Evolutionary conservation across 2,113 vertebrate species (phyloP).

Genomic region (Grallaria varia): DNA sequence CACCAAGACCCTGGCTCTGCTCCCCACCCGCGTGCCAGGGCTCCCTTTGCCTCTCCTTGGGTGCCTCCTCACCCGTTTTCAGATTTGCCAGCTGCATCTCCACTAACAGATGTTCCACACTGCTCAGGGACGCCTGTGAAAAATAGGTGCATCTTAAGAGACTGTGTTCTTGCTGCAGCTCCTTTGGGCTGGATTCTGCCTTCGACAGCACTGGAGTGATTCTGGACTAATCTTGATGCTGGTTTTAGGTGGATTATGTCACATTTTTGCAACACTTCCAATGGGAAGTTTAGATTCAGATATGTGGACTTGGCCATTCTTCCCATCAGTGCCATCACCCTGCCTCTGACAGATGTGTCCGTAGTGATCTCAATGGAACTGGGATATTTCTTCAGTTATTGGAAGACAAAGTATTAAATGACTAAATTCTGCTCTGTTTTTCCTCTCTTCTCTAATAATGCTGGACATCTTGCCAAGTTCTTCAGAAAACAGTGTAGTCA

Average conservation of each 20-base stretch:
- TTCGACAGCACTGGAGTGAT: neutral
- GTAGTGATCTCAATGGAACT: accelerated
- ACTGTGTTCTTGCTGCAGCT: neutral
- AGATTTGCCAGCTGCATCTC: accelerated
- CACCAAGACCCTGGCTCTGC: neutral
- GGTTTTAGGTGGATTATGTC: neutral
- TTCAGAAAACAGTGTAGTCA: neutral
- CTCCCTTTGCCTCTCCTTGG: neutral
- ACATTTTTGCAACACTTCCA: neutral
- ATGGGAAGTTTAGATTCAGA: neutral
- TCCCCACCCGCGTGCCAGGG: neutral
- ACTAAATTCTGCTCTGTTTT: neutral
- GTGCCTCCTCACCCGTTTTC: accelerated
- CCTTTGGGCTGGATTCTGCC: neutral
- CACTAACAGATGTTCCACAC: accelerated
- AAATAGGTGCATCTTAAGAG: neutral
- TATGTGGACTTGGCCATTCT: neutral
- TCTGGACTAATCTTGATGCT: neutral
- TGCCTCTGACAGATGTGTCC: neutral
- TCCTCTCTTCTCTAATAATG: neutral
- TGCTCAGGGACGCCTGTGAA: accelerated
- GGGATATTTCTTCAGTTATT: neutral
- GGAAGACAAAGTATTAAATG: neutral
- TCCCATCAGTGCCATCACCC: neutral
- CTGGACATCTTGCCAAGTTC: neutral